A percentile compares a stretch with the other conserved stretches of the same genome.
Evolutionary conservation across 2,888 invertebrate genomes (phyloP).

Genomic region (Rhorus exstirpatorius): DNA sequence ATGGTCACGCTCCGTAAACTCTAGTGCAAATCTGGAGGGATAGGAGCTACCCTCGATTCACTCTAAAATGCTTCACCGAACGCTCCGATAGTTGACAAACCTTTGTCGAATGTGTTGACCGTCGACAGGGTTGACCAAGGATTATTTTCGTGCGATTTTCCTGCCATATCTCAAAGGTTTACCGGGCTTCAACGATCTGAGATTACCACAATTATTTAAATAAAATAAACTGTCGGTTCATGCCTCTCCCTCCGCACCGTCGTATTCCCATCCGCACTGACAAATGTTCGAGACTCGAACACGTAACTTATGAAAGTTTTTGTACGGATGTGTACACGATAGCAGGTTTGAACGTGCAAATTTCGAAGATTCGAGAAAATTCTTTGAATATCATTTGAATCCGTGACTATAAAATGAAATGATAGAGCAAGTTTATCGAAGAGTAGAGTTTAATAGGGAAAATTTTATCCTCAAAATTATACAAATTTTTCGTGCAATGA

Average conservation of each 20-base stretch:
- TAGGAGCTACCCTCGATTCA: too few species aligned
- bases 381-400: slow-evolving; percentile 8
- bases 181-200: not conserved
- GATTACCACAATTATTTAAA: not conserved
- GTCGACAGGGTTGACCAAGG: slow-evolving; percentile 81
- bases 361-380: slow-evolving; percentile 43
- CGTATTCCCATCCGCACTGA: too few species aligned
- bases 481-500: slow-evolving; percentile 4
- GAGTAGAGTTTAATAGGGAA: not conserved
- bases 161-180: slow-evolving; percentile 65
- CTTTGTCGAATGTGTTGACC: slow-evolving; percentile 83
- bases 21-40: too few species aligned
- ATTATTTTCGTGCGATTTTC: slow-evolving; percentile 66
- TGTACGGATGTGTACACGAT: not conserved
- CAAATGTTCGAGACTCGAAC: too few species aligned
- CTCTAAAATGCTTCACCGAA: too few species aligned
- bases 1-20: too few species aligned
- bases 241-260: too few species aligned
- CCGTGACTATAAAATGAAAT: not conserved
- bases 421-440: not conserved
- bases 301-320: too few species aligned
- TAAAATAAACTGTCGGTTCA: not conserved
- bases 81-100: slow-evolving; percentile 76
- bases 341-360: slow-evolving; percentile 16
- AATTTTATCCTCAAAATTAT: slow-evolving; percentile 5